Conservation (phyloP, 2,797 vertebrate species). For the Synaphobranchus kaupii region DNA sequence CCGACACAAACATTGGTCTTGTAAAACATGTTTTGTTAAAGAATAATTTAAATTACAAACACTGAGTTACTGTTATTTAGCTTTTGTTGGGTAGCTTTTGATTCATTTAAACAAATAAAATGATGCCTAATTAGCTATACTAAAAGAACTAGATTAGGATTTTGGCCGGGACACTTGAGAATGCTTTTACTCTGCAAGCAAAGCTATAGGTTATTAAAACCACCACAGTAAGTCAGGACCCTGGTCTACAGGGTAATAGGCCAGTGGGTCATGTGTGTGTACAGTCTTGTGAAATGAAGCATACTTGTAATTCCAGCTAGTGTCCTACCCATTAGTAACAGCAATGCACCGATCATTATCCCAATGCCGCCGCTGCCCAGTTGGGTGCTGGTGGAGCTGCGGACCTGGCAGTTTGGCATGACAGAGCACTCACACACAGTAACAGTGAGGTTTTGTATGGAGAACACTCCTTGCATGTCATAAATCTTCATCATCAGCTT, state of each 20-base stretch:
- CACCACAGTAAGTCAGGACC: neutral
- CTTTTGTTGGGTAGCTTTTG: neutral
- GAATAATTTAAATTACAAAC: neutral
- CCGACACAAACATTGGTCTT: neutral
- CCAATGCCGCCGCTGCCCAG: slow-evolving; percentile 33
- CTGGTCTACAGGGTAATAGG: neutral
- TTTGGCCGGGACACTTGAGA: neutral
- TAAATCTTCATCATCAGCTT: slow-evolving; percentile 58
- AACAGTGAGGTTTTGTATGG: slow-evolving; percentile 59
- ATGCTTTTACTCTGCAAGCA: neutral
- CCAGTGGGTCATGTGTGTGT: neutral
- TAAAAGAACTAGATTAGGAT: neutral
- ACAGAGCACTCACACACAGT: slow-evolving; percentile 66
- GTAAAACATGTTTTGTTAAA: neutral
- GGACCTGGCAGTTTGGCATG: slow-evolving; percentile 41
- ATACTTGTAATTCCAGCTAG: neutral
- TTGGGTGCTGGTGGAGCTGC: neutral
- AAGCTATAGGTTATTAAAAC: neutral
- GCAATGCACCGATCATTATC: slow-evolving; percentile 39
- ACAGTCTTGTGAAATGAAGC: neutral
- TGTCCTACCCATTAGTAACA: slow-evolving; percentile 62
- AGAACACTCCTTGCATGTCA: slow-evolving; percentile 57
- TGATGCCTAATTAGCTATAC: neutral
- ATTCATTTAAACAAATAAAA: neutral
- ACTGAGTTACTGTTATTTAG: neutral